These are phyloP conservation scores for Oasisia sp. DNA, from an alignment of 2,888 invertebrate species.

Conservation along the genomic window DNA sequence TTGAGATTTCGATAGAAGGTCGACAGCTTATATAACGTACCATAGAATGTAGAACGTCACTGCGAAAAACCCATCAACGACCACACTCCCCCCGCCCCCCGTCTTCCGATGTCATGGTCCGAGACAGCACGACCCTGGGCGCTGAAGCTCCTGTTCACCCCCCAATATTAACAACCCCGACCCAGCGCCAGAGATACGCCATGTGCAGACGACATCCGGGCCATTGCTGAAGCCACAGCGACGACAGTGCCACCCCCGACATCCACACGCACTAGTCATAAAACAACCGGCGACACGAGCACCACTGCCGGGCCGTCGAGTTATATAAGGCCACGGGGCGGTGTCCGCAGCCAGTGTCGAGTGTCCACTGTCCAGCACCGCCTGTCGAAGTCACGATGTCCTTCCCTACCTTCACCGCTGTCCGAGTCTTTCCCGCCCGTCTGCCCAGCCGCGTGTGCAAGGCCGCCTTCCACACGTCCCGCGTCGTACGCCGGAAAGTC, in stretches of 20 bases:
- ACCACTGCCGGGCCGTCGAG: not conserved
- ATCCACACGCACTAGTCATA: not conserved
- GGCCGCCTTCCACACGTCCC: constrained; percentile 10
- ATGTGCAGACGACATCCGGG: not conserved
- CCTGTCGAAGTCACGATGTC: not conserved
- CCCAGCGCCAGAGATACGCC: too few relatives aligned
- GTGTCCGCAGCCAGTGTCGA: not conserved
- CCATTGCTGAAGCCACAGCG: not conserved
- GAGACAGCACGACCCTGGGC: too few relatives aligned
- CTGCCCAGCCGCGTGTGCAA: not conserved
- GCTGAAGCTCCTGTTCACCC: too few relatives aligned
- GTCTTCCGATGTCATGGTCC: too few relatives aligned
- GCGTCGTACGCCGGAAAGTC: not conserved
- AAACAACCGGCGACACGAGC: not conserved
- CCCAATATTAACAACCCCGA: too few relatives aligned
- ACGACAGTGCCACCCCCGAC: not conserved
- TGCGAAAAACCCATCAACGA: too few relatives aligned
- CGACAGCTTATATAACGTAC: too few relatives aligned
- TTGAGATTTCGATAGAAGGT: too few relatives aligned
- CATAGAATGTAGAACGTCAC: too few relatives aligned
- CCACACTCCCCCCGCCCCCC: too few relatives aligned
- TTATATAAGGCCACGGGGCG: not conserved
- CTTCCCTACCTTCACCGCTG: not conserved
- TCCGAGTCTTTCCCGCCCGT: not conserved
- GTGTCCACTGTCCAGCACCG: not conserved